A percentile compares a stretch with the other conserved stretches of the same genome.
These are phyloP conservation scores for Scatophagus argus DNA, from an alignment of 2,113 vertebrate genomes.

Conservation along the genomic window DNA sequence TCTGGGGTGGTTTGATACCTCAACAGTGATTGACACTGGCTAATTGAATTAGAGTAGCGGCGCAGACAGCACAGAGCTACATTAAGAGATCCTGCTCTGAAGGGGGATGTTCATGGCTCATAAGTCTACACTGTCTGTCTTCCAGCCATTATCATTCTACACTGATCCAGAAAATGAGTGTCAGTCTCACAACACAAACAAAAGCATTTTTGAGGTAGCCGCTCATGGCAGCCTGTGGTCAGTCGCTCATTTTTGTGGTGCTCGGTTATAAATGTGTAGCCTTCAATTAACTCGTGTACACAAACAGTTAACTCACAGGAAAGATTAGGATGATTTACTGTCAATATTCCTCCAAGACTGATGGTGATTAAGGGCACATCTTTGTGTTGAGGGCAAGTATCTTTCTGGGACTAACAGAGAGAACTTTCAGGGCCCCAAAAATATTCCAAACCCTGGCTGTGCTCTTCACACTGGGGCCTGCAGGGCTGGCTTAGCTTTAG, in stretches of 20 bases:
- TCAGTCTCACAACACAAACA: conserved; percentile 57
- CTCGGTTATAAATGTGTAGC: background rate
- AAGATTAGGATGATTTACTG: conserved; percentile 42
- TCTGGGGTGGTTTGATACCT: conserved; percentile 71
- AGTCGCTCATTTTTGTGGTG: conserved; percentile 32
- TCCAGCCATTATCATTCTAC: conserved; percentile 61
- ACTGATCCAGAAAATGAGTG: conserved; percentile 44
- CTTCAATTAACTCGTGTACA: conserved; percentile 40
- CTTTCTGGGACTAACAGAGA: conserved; percentile 35
- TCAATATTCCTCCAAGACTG: conserved; percentile 13
- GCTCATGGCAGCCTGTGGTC: conserved; percentile 35
- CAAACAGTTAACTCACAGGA: conserved; percentile 35
- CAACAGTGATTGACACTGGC: conserved; percentile 73
- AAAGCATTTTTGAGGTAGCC: conserved; percentile 47
- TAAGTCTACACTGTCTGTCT: conserved; percentile 56
- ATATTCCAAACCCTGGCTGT: conserved; percentile 21
- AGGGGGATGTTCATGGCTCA: conserved; percentile 45
- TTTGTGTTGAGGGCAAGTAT: conserved; percentile 41
- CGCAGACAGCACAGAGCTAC: conserved; percentile 65
- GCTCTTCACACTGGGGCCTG: conserved; percentile 46
- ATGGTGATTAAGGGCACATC: conserved; percentile 49
- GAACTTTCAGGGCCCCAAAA: conserved; percentile 32
- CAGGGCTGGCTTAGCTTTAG: conserved; percentile 67
- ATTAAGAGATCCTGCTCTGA: conserved; percentile 69
- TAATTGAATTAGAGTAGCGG: conserved; percentile 79